Evolutionary conservation across 2,888 invertebrate species (phyloP).

Genomic region (Pyralis farinalis): DNA sequence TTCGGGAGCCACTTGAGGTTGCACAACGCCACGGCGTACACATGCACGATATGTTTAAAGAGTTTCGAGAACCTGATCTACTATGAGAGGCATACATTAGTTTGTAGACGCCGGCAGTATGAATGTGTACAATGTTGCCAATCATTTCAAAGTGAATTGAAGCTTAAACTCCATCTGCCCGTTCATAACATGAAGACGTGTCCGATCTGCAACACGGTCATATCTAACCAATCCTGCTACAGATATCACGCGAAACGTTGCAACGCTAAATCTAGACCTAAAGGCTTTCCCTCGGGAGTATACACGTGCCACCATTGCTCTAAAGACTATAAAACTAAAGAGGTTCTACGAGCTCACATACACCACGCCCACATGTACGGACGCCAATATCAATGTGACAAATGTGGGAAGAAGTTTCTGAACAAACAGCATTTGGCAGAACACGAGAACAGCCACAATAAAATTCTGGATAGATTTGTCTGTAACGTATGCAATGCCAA

Average conservation of each 20-base stretch:
- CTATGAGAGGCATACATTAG: conserved; percentile 23
- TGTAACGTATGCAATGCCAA: conserved; percentile 37
- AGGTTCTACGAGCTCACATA: conserved; percentile 30
- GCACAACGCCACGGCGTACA: conserved; percentile 24
- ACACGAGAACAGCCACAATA: conserved; percentile 41
- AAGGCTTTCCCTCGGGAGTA: background rate
- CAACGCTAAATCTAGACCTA: conserved; percentile 6
- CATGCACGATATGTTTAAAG: conserved; percentile 33
- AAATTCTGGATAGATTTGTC: conserved; percentile 32
- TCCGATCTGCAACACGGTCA: conserved; percentile 29
- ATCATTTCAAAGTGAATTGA: conserved; percentile 23
- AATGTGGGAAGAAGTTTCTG: conserved; percentile 42
- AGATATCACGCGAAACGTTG: conserved; percentile 30
- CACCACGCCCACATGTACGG: conserved; percentile 26
- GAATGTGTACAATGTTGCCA: conserved; percentile 37
- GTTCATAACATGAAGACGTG: conserved; percentile 33
- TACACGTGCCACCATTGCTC: conserved; percentile 48
- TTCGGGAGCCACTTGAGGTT: conserved; percentile 24
- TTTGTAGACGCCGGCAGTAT: conserved; percentile 19
- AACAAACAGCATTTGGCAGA: conserved; percentile 34
- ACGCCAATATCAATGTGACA: conserved; percentile 33
- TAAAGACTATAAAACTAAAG: conserved; percentile 29
- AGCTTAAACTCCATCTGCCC: conserved; percentile 29
- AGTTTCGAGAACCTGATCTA: conserved; percentile 23
- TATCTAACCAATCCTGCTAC: conserved; percentile 38